Evolutionary conservation across 2,797 vertebrate species (phyloP).

Genomic region (Psittacula derbiana): DNA sequence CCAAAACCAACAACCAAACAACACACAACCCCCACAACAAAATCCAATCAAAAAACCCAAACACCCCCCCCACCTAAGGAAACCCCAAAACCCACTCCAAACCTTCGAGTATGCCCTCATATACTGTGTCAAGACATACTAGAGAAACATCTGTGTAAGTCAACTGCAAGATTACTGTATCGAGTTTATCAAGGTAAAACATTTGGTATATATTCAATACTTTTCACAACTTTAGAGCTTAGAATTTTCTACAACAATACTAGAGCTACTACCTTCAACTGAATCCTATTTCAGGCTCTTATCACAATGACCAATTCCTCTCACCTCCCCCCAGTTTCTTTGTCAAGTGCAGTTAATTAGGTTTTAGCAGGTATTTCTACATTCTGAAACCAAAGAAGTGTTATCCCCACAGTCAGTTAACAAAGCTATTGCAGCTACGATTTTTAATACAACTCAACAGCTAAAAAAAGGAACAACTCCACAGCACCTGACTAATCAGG

Average conservation of each 20-base stretch:
- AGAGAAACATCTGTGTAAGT: background rate
- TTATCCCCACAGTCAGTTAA: background rate
- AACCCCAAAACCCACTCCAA: background rate
- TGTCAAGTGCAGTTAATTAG: background rate
- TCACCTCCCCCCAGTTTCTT: background rate
- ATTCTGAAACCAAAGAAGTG: background rate
- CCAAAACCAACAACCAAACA: background rate
- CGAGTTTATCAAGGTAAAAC: background rate
- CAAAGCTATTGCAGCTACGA: background rate
- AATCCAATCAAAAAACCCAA: background rate
- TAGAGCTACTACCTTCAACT: background rate
- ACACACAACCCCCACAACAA: background rate
- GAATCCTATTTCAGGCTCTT: background rate
- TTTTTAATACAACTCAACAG: background rate
- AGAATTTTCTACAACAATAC: background rate
- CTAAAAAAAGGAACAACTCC: background rate
- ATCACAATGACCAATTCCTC: background rate
- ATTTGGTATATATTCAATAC: background rate
- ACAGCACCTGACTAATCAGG: background rate
- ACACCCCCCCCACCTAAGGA: background rate
- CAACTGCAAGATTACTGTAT: background rate
- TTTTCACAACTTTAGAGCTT: background rate
- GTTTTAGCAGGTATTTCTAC: background rate
- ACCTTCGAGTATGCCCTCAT: background rate
- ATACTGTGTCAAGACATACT: background rate